Conservation (phyloP, 1,140 invertebrate genomes). For the Drosophila arizonae region DNA sequence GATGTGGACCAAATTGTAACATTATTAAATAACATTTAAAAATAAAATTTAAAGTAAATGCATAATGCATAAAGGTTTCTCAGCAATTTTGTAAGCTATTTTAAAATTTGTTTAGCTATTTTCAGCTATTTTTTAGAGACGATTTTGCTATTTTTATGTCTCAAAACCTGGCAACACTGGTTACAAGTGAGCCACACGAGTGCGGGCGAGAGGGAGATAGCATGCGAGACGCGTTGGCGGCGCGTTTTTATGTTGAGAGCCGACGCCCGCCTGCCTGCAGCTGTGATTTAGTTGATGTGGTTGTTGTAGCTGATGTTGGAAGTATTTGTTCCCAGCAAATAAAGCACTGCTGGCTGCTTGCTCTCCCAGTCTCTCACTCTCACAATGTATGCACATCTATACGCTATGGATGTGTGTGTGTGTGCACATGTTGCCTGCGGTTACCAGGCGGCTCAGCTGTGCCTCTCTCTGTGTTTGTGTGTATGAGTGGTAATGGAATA, state of each 20-base stretch:
- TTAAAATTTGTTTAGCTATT: too few species aligned
- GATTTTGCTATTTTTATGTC: too few species aligned
- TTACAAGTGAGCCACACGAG: slow-evolving; percentile 18
- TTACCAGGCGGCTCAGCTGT: slow-evolving; percentile 34
- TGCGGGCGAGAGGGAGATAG: not conserved
- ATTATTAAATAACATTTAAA: too few species aligned
- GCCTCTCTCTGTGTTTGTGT: slow-evolving; percentile 10
- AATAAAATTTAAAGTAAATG: too few species aligned
- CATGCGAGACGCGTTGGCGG: slow-evolving; percentile 20
- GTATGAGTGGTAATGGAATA: slow-evolving; percentile 39
- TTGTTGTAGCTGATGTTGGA: slow-evolving; percentile 25
- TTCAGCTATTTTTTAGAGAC: too few species aligned
- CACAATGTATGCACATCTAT: not conserved
- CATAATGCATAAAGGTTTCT: too few species aligned
- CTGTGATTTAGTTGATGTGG: slow-evolving; percentile 42
- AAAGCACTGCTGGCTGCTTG: slow-evolving; percentile 34
- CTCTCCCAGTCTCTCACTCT: slow-evolving; percentile 12
- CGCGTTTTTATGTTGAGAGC: slow-evolving; percentile 47
- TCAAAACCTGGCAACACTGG: too few species aligned
- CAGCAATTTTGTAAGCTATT: too few species aligned
- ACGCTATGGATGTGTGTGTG: slow-evolving; percentile 8
- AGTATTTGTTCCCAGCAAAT: slow-evolving; percentile 56
- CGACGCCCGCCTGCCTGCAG: slow-evolving; percentile 42
- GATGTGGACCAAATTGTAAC: too few species aligned
- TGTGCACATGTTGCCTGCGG: slow-evolving; percentile 47